These are phyloP conservation scores for Sitodiplosis mosellana DNA, from an alignment of 1,140 invertebrate genomes.

Conservation along the genomic window DNA sequence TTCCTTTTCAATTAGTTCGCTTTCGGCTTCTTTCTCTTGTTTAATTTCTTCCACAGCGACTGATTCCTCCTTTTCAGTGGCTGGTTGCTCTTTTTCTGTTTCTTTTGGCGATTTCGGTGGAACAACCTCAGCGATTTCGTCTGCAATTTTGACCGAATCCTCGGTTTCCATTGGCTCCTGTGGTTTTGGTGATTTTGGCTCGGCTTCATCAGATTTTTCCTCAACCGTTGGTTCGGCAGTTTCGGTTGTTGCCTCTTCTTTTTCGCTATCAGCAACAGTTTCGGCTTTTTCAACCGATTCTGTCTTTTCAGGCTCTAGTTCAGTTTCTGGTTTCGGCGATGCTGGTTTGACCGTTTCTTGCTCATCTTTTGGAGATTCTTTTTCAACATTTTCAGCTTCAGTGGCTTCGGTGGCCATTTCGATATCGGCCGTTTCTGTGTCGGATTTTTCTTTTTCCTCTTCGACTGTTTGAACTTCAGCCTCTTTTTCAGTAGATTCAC, in stretches of 20 bases:
- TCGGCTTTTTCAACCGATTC: conserved; percentile 4
- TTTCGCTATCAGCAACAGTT: no score
- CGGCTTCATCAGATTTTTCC: conserved; percentile 14
- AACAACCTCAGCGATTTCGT: not conserved
- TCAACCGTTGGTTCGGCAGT: conserved; percentile 6
- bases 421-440: conserved; percentile 2
- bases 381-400: conserved; percentile 5
- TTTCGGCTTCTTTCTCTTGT: conserved; percentile 1
- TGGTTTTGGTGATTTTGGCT: conserved; percentile 9
- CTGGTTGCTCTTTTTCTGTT: conserved; percentile 5
- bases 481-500: conserved; percentile 7
- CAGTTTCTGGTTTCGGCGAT: conserved; percentile 8
- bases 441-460: conserved; percentile 5
- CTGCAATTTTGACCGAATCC: conserved; percentile 8
- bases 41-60: conserved; percentile 6
- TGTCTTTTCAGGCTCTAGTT: conserved; percentile 13
- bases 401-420: conserved; percentile 20
- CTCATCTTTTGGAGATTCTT: conserved; percentile 8
- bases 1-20: conserved; percentile 6
- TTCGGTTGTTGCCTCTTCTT: no score
- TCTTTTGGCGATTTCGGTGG: not conserved
- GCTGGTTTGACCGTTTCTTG: conserved; percentile 4
- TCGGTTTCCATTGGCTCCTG: conserved; percentile 10
- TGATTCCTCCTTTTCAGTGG: conserved; percentile 9
- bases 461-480: conserved; percentile 4